These are phyloP conservation scores for Melipona quadrifasciata DNA, from an alignment of 1,140 invertebrate genomes.

Conservation along the genomic window DNA sequence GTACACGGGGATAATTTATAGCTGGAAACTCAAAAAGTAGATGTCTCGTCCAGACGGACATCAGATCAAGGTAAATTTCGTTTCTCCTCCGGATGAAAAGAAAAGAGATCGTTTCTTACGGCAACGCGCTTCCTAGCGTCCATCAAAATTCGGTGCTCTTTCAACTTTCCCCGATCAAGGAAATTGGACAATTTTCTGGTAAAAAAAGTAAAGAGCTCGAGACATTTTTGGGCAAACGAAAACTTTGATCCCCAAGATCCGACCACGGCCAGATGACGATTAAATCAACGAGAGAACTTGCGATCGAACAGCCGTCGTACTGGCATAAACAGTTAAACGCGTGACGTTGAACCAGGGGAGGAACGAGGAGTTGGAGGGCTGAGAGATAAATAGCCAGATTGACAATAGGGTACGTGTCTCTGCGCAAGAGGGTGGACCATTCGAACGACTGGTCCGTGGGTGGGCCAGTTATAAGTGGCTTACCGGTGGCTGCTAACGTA, in stretches of 20 bases:
- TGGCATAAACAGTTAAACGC: not conserved
- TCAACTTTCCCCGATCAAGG: too few relatives aligned
- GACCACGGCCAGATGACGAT: too few relatives aligned
- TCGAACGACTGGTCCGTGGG: slow-evolving; percentile 7
- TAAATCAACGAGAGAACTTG: too few relatives aligned
- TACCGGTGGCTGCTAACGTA: slow-evolving; percentile 34
- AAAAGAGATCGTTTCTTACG: too few relatives aligned
- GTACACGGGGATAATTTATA: slow-evolving; percentile 1
- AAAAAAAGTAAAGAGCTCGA: too few relatives aligned
- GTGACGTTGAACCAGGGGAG: not conserved
- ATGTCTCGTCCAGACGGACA: not conserved
- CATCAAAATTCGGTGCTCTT: too few relatives aligned
- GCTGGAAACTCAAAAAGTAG: not conserved
- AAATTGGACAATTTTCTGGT: too few relatives aligned
- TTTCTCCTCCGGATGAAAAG: too few relatives aligned
- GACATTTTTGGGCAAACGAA: too few relatives aligned
- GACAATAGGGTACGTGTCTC: not conserved
- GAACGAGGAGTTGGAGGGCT: not conserved
- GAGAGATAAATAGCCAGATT: not conserved
- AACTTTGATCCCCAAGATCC: too few relatives aligned
- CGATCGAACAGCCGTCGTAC: too few relatives aligned
- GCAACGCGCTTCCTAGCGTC: too few relatives aligned
- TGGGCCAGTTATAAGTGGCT: slow-evolving; percentile 35
- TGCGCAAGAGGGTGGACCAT: not conserved
- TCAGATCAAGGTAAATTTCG: not conserved